Base-by-base conservation (phyloP, 2,888 invertebrate species). In the Oligia strigilis region DNA sequence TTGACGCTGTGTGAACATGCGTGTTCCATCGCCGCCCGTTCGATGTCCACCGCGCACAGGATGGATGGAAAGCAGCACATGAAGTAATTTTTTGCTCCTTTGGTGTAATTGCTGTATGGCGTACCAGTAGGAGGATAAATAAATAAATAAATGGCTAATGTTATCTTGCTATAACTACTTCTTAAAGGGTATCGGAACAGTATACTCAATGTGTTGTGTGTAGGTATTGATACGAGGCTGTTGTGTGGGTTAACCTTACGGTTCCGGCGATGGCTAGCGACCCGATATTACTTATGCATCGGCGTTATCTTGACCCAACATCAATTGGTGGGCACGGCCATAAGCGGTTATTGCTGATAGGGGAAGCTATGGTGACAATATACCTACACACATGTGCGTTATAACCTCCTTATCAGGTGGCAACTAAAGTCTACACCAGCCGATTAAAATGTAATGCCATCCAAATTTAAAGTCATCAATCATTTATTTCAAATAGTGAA, bases 231-330 rank as follows among this genome's bases (percentile, higher is more conserved):
- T 49, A 73, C 36, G 17, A 55, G n/a, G 23, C 17, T n/a, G 49
- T 69, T 52, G 83, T 65, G 71, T 72, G 72, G 36, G 75, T 78
- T 87, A 72, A 75, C 84, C 79, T 87, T 49, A 75, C 19, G 23
- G 65, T 78, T 78, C 70, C 65, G 72, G 80, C 62, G 65, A 75
- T 83, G 72, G 72, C 62, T 29, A 65, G 72, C 69, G 66, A 84
- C 64, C 87, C 77, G 49, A 52, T 72, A 86, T 86, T 85, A 86
- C 67, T 86, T 77, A 85, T 87, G 85, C 77, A 86, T 85, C 82
- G 67, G 71, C 78, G 65, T 87, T 85, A 85, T 87, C 88, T 85
- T 85, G 77, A 83, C 80, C 79, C 74, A 77, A 67, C 75, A 82
- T 86, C 86, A 77, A 85, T 85, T 78, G 85, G 55, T 77, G 67